Evolutionary conservation across 2,888 invertebrate genomes (phyloP).

Genomic region (Cistogaster globosa): DNA sequence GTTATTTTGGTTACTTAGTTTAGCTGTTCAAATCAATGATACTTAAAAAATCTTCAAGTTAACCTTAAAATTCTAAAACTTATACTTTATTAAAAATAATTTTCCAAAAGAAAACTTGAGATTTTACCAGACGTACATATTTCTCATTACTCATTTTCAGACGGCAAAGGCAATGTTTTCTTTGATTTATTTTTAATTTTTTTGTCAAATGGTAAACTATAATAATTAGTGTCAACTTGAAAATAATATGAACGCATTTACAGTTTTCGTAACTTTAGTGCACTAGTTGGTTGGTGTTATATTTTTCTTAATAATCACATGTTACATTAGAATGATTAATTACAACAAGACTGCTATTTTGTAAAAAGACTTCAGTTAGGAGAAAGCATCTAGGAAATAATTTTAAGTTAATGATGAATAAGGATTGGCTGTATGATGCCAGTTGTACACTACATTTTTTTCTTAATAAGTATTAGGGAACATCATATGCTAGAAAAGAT

Average conservation of each 20-base stretch:
- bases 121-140: too few species aligned
- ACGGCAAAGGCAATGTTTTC: constrained; percentile 6
- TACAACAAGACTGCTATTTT: constrained; percentile 39
- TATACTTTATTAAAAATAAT: too few species aligned
- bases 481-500: too few species aligned
- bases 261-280: constrained; percentile 33
- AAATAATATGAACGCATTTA: constrained; percentile 47
- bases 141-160: neutral
- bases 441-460: too few species aligned
- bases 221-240: constrained; percentile 71
- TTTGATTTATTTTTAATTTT: neutral
- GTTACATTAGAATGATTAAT: constrained; percentile 68
- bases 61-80: too few species aligned
- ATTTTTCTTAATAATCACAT: constrained; percentile 29
- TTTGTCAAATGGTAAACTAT: constrained; percentile 59
- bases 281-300: neutral
- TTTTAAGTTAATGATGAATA: neutral
- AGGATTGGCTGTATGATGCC: neutral
- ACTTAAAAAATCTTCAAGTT: too few species aligned
- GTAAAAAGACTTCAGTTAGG: constrained; percentile 17
- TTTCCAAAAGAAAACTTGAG: too few species aligned
- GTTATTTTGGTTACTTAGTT: too few species aligned
- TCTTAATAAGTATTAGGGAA: too few species aligned
- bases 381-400: constrained; percentile 1
- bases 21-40: too few species aligned